Conservation (phyloP, 1,140 invertebrate genomes). For the Hyposmocoma kahamanoa region DNA sequence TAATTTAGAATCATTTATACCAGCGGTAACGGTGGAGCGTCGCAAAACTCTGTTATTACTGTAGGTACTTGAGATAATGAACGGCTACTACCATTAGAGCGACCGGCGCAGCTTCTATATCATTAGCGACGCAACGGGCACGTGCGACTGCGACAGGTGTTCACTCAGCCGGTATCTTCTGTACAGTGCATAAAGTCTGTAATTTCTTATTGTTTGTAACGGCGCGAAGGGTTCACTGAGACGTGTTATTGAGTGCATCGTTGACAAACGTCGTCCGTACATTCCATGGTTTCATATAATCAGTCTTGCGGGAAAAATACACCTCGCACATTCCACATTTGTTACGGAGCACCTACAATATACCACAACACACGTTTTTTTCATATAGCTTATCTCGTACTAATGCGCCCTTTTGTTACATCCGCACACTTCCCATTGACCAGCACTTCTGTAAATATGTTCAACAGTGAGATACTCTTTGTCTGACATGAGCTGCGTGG, state of each 20-base stretch:
- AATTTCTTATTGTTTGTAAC: not conserved
- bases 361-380: constrained; percentile 15
- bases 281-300: too few relatives aligned
- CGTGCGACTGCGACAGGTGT: not conserved
- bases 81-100: constrained; percentile 14
- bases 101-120: constrained; percentile 17
- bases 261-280: too few relatives aligned
- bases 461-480: constrained; percentile 20
- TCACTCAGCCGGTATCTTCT: not conserved
- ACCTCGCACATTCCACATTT: too few relatives aligned
- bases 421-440: constrained; percentile 16
- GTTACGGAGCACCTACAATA: too few relatives aligned
- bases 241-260: constrained; percentile 5
- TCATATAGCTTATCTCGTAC: constrained; percentile 20
- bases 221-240: too few relatives aligned
- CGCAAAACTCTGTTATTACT: constrained; percentile 19
- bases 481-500: constrained; percentile 28
- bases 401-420: constrained; percentile 29
- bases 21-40: not conserved
- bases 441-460: constrained; percentile 27
- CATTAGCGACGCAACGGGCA: constrained; percentile 22
- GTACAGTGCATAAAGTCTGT: not conserved
- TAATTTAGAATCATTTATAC: constrained; percentile 4
- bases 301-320: too few relatives aligned
- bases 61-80: constrained; percentile 15